Conservation (phyloP, 2,797 vertebrate genomes). For the Sphenodon punctatus region DNA sequence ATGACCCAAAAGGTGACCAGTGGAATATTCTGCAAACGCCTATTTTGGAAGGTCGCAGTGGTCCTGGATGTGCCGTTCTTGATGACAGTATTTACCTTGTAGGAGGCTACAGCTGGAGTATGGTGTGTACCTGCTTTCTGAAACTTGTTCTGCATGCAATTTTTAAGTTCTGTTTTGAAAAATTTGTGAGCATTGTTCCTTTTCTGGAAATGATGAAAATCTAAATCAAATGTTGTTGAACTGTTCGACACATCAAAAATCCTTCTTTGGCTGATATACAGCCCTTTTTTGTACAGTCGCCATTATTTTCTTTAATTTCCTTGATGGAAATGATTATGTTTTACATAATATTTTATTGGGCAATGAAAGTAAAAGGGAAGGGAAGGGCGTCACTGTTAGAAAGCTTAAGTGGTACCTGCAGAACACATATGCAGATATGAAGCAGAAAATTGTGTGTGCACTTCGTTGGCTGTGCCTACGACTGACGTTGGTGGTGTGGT, state of each 20-base stretch:
- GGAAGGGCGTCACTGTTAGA: not conserved
- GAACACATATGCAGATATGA: not conserved
- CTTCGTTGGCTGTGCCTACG: not conserved
- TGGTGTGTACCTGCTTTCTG: conserved; percentile 78
- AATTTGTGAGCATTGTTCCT: not conserved
- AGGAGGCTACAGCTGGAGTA: conserved; percentile 99
- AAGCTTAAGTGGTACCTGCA: not conserved
- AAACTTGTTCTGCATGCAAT: not conserved
- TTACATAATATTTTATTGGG: not conserved
- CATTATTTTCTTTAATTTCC: not conserved
- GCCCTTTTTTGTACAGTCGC: not conserved
- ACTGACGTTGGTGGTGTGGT: not conserved
- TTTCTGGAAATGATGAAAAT: not conserved
- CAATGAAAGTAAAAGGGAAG: not conserved
- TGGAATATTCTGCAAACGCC: conserved; percentile 99
- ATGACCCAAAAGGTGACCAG: conserved; percentile 97
- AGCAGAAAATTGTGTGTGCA: not conserved
- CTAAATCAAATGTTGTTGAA: not conserved
- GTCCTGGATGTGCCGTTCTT: conserved; percentile 93
- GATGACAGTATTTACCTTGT: conserved; percentile 97
- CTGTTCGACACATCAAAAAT: not conserved
- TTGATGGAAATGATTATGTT: not conserved
- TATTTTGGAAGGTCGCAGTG: conserved; percentile 96
- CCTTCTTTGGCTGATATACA: not conserved
- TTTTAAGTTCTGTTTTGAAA: not conserved